Base-by-base conservation (phyloP, 2,113 vertebrate genomes). In the Lophius piscatorius region DNA sequence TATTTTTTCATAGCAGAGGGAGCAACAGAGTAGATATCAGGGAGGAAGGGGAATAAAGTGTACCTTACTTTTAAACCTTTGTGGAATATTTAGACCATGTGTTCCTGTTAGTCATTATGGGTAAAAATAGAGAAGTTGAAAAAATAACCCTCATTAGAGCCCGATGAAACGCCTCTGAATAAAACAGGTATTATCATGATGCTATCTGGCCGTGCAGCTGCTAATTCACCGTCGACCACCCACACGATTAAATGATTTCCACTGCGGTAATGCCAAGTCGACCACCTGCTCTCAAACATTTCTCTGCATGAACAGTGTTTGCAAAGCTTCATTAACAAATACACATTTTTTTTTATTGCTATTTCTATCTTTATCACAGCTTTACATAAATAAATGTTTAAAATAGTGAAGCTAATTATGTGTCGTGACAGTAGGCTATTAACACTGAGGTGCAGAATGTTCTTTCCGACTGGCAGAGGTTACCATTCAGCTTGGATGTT, bases 201-300 rank as follows among this genome's bases (percentile, higher is more conserved):
- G 34, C 45, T 64, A 70, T 69, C 23, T 36, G 18, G 38, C 34
- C 39, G 14, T 38, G 38, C 47, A 23, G 28, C 60, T 50, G 65
- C 51, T 67, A 50, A 58, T 10, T 6, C 77, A 59, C 50, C 62
- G 42, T 20, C 20, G 47, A 65, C 78, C 77, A 84, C 77, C 74
- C 73, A 65, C 62, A 65, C 20, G 47, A 77, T 55, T 35, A 57
- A 62, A 49, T 68, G 21, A 73, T 73, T 70, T 62, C 24, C 59
- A 18, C 36, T 66, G 46, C 52, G 40, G 16, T 36, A 33, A 41
- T 62, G 40, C 50, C 50, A 72, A 62, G 45, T 22, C 2, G 46
- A 56, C 29, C 56, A 35, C 42, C 34, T 24, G 59, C 46, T 6
- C 21, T 6, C 26, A 20, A 16, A 24, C 21, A 4, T 8, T 14